These are phyloP conservation scores for Cynopterus sphinx DNA, from an alignment of 2,797 vertebrate genomes.

Conservation along the genomic window DNA sequence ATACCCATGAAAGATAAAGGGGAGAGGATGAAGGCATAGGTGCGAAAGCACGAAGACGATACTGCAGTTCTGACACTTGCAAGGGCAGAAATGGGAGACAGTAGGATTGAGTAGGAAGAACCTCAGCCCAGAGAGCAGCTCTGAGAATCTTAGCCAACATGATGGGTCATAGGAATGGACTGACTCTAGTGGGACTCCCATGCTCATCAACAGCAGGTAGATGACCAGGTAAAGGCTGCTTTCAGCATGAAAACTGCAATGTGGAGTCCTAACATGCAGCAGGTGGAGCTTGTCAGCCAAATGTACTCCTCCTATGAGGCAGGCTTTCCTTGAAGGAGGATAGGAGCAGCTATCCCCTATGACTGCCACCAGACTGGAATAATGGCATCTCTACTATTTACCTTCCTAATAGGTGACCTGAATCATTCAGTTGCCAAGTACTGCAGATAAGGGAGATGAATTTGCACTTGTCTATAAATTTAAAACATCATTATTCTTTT, in stretches of 20 bases:
- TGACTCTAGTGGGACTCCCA: rapidly evolving
- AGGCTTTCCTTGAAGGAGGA: neutral
- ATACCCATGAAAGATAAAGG: neutral
- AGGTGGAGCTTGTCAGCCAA: neutral
- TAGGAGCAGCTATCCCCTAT: neutral
- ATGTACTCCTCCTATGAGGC: rapidly evolving
- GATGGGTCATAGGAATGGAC: rapidly evolving
- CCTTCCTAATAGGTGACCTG: neutral
- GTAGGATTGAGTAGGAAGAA: rapidly evolving
- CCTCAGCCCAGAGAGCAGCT: rapidly evolving
- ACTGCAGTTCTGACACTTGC: rapidly evolving
- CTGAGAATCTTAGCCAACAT: rapidly evolving
- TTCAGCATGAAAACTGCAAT: neutral
- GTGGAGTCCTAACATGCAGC: neutral
- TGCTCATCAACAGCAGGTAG: rapidly evolving
- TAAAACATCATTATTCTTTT: neutral
- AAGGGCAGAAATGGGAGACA: neutral
- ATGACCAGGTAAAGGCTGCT: neutral
- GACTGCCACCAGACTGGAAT: too few relatives aligned
- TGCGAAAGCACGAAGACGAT: rapidly evolving
- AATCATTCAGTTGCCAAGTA: rapidly evolving
- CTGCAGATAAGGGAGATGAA: neutral
- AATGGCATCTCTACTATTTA: neutral
- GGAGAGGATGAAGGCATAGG: neutral
- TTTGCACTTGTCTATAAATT: rapidly evolving